Evolutionary conservation across 2,797 vertebrate genomes (phyloP).

Genomic region (Adelosebastes latens): DNA sequence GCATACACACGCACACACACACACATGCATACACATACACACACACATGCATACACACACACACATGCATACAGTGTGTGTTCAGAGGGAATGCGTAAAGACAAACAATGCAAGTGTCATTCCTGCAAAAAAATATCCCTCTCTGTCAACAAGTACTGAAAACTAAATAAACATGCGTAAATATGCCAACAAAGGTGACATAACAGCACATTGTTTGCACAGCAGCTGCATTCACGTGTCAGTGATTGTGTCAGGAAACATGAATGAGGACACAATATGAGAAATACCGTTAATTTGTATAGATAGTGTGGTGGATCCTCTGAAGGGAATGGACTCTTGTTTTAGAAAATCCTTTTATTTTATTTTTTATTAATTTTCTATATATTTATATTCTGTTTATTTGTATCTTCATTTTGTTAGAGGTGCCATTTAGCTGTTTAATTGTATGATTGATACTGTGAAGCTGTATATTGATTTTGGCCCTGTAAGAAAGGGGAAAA

Average conservation of each 20-base stretch:
- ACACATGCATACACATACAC: not conserved
- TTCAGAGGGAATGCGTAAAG: constrained; percentile 14
- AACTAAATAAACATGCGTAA: constrained; percentile 13
- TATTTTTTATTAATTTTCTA: too few relatives aligned
- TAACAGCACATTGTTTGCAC: constrained; percentile 16
- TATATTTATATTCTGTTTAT: too few relatives aligned
- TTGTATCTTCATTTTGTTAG: too few relatives aligned
- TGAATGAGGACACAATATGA: not conserved
- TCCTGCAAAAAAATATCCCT: constrained; percentile 3
- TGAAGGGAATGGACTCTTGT: too few relatives aligned
- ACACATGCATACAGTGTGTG: constrained; percentile 8
- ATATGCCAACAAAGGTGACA: constrained; percentile 26
- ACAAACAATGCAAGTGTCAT: not conserved
- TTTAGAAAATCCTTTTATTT: too few relatives aligned
- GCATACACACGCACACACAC: not conserved
- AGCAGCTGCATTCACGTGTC: constrained; percentile 17
- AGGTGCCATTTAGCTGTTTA: not conserved
- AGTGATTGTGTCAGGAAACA: not conserved
- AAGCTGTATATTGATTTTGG: too few relatives aligned
- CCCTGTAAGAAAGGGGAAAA: too few relatives aligned
- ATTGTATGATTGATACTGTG: too few relatives aligned
- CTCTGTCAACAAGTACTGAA: constrained; percentile 55
- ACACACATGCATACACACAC: constrained; percentile 3
- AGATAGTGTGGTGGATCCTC: not conserved
- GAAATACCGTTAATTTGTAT: not conserved